Base-by-base conservation (phyloP, 2,797 vertebrate species). In the Bovichtus variegatus region DNA sequence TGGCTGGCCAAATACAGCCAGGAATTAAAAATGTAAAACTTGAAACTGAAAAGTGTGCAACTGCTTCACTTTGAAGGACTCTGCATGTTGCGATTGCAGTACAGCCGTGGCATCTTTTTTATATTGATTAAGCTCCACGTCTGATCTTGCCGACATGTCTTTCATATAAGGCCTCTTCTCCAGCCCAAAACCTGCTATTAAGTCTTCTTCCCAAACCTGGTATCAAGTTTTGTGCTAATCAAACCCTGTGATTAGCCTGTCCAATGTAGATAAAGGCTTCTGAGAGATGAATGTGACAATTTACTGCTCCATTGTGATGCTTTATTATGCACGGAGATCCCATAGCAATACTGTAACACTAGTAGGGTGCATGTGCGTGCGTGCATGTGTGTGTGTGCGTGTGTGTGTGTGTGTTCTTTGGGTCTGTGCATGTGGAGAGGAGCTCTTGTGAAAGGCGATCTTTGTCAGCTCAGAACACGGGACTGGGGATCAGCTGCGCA, bases 361-460 rank as follows among this genome's bases (percentile, higher is more conserved):
- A 91, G 85, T 67, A 66, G 76, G 61, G 67, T 63, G 47, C 71
- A 74, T 60, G 69, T 64, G 75, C 50, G 41, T 73, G 34, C 50
- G 65, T 68, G 27, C 67, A 53, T 68, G 69, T 75, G 59, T 62
- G 53, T 23, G 41, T 12, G 23, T 60, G 34, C 74, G 69, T 75
- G 59, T 62, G 53, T 23, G 41, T 12, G 23, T 60, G 34, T 47
- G 34, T 59, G 36, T 27, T 40, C 27, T 74, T n/a, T 57, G 19
- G 51, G 31, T 70, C 59, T 66, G 59, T 74, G 63, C 44, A 34
- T 58, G 62, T 49, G 46, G 41, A 78, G 65, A 60, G 70, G 67
- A 69, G 83, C 80, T 79, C 67, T 82, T 50, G 80, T 94, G 94
- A 95, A 96, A 93, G 91, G 80, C 82, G 63, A 87, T 92, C 92